Conservation (phyloP, 2,888 invertebrate genomes). For the Napeogenes sylphis region DNA sequence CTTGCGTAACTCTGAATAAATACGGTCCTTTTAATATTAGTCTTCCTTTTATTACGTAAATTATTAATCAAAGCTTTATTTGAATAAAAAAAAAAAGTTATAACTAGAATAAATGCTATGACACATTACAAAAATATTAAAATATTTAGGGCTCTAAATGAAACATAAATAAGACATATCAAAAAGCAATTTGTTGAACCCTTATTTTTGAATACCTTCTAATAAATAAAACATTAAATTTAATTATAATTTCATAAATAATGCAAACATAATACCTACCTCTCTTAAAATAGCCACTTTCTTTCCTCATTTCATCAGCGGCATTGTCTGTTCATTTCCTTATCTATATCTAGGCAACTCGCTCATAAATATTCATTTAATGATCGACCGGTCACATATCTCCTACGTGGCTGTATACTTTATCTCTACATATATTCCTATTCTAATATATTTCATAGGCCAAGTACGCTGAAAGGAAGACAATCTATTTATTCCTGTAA, state of each 20-base stretch:
- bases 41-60: not conserved
- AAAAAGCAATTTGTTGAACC: too few species aligned
- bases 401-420: slow-evolving; percentile 17
- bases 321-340: slow-evolving; percentile 63
- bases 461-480: slow-evolving; percentile 10
- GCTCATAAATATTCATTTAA: slow-evolving; percentile 70
- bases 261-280: too few species aligned
- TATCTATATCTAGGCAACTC: slow-evolving; percentile 66
- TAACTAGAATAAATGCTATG: too few species aligned
- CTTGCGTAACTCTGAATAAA: not conserved
- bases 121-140: too few species aligned
- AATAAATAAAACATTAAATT: too few species aligned
- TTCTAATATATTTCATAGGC: not conserved
- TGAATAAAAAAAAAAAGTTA: too few species aligned
- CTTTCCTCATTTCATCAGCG: slow-evolving; percentile 36
- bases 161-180: too few species aligned
- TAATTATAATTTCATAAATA: too few species aligned
- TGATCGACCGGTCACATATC: slow-evolving; percentile 47
- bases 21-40: not conserved
- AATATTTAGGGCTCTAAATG: too few species aligned
- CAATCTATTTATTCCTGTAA: slow-evolving; percentile 52
- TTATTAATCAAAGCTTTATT: slow-evolving; percentile 5
- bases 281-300: too few species aligned
- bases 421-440: too few species aligned
- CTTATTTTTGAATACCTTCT: too few species aligned